Percentiles rank a stretch among this genome's conserved stretches.
Conservation (phyloP, 2,113 vertebrate species). For the Dipodomys ordii region DNA sequence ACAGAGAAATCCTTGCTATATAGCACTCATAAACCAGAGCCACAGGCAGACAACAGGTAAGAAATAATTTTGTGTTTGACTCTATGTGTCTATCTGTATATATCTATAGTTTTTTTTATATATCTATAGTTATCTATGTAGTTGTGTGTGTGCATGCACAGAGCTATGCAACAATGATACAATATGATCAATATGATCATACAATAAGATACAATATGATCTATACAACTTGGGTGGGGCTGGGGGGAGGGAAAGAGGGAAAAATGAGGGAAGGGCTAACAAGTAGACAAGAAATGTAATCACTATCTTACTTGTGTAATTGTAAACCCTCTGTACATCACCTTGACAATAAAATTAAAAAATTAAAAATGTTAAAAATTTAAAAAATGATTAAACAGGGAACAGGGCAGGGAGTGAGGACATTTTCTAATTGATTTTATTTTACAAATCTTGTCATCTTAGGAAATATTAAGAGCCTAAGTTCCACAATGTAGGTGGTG, state of each 20-base stretch:
- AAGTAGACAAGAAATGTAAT: no score
- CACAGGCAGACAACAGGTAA: not conserved
- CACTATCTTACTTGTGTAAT: no score
- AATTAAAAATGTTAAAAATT: not conserved
- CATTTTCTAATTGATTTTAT: not conserved
- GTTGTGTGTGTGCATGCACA: no score
- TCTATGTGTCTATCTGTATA: not conserved
- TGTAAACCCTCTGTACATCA: no score
- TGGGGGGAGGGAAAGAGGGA: no score
- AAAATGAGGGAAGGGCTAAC: no score
- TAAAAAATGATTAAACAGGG: not conserved
- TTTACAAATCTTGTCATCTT: not conserved
- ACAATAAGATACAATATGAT: no score
- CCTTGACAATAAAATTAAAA: no score
- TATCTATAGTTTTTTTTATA: not conserved
- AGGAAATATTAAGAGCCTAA: not conserved
- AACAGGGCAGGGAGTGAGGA: not conserved
- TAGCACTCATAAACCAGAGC: not conserved
- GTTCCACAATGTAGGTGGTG: not conserved
- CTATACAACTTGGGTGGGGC: no score
- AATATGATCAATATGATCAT: no score
- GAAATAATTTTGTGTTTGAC: not conserved
- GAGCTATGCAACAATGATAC: no score
- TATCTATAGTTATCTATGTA: not conserved
- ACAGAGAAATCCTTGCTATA: not conserved